Evolutionary conservation across 2,113 vertebrate genomes (phyloP).

Genomic region (Carassius auratus): DNA sequence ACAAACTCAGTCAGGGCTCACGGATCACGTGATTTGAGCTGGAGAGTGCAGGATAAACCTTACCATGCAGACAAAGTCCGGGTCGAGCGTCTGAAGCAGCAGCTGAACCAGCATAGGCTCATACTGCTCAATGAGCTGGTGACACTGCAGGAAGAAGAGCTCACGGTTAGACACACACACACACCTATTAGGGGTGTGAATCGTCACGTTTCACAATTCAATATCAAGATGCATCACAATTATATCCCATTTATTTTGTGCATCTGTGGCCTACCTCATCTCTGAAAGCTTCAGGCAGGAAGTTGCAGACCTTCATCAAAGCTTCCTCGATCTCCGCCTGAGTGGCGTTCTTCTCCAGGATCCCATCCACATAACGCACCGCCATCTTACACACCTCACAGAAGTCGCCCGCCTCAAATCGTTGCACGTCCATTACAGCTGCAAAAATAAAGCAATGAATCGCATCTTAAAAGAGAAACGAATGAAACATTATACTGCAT

Average conservation of each 20-base stretch:
- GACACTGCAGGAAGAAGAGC: constrained; percentile 80
- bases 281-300: constrained; percentile 77
- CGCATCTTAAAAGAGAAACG: too few species aligned
- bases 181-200: too few species aligned
- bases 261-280: constrained; percentile 64
- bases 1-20: neutral
- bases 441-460: neutral
- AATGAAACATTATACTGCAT: too few species aligned
- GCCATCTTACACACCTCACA: constrained; percentile 91
- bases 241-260: too few species aligned
- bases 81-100: constrained; percentile 86
- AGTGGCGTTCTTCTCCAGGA: constrained; percentile 88
- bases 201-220: too few species aligned
- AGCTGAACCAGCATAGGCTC: constrained; percentile 84
- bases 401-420: constrained; percentile 70
- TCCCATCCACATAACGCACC: constrained; percentile 80
- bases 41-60: constrained; percentile 52
- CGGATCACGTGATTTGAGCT: neutral
- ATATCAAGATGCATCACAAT: too few species aligned
- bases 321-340: constrained; percentile 83
- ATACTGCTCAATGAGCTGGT: constrained; percentile 85
- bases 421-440: constrained; percentile 74
- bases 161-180: neutral
- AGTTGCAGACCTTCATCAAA: constrained; percentile 89
- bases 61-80: constrained; percentile 90